These are phyloP conservation scores for Clostera curtula DNA, from an alignment of 2,888 invertebrate genomes.

Conservation along the genomic window DNA sequence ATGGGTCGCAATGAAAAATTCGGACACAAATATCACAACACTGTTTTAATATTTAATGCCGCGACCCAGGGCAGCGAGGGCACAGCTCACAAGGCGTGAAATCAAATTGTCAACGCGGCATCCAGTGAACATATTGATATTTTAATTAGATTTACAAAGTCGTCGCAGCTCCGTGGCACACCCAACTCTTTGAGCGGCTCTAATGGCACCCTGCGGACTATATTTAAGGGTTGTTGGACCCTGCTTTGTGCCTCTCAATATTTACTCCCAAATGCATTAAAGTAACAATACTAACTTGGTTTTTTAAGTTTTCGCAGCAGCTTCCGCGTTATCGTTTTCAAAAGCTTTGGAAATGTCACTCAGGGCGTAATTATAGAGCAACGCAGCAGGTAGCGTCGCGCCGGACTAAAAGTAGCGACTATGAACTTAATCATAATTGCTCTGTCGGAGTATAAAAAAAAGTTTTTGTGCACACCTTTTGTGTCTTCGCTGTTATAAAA, in stretches of 20 bases:
- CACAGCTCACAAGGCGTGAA: slow-evolving; percentile 65
- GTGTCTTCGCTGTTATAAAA: slow-evolving; percentile 39
- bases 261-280: slow-evolving; percentile 74
- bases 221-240: slow-evolving; percentile 68
- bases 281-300: slow-evolving; percentile 70
- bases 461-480: slow-evolving; percentile 36
- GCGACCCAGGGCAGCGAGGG: slow-evolving; percentile 16
- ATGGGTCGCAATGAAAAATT: slow-evolving; percentile 4
- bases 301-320: slow-evolving; percentile 69
- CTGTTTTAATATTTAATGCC: slow-evolving; percentile 28
- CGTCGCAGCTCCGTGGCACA: slow-evolving; percentile 52
- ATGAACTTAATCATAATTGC: slow-evolving; percentile 55
- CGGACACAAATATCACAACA: slow-evolving; percentile 12
- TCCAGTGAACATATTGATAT: slow-evolving; percentile 71
- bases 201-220: slow-evolving; percentile 72
- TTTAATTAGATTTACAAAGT: slow-evolving; percentile 75
- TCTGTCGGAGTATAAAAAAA: slow-evolving; percentile 45
- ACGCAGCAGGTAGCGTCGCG: slow-evolving; percentile 66
- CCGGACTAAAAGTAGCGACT: slow-evolving; percentile 42
- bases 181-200: slow-evolving; percentile 70
- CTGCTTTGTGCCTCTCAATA: slow-evolving; percentile 68
- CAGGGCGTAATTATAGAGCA: slow-evolving; percentile 67
- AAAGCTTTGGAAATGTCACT: slow-evolving; percentile 67
- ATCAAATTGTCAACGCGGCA: slow-evolving; percentile 69
- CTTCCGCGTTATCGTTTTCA: slow-evolving; percentile 75